Conservation (phyloP, 2,797 vertebrate species). For the Clangula hyemalis region DNA sequence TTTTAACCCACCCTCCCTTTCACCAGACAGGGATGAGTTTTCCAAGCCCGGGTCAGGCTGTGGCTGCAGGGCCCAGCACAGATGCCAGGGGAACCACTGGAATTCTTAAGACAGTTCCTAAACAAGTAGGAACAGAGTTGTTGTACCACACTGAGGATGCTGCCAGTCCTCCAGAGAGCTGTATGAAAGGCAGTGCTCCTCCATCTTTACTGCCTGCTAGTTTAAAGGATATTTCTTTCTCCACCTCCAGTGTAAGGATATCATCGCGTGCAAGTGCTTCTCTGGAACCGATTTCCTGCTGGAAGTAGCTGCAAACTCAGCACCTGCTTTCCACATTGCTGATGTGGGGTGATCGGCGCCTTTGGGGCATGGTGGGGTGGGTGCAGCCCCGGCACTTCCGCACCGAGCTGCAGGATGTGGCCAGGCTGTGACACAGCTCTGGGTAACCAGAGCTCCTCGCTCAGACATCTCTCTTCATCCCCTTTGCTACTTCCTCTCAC, state of each 20-base stretch:
- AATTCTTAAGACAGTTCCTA: not conserved
- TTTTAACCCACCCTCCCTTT: not conserved
- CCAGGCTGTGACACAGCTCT: constrained; percentile 34
- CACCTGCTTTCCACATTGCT: not conserved
- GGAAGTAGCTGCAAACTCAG: not conserved
- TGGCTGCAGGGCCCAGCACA: not conserved
- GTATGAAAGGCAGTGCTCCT: rapidly evolving
- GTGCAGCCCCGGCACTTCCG: not conserved
- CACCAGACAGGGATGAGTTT: too few relatives aligned
- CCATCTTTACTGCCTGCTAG: not conserved
- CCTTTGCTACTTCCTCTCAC: not conserved
- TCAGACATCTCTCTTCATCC: not conserved
- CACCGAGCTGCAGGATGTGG: constrained; percentile 52
- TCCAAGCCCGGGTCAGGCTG: too few relatives aligned
- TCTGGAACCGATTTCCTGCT: not conserved
- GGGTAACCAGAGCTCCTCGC: not conserved
- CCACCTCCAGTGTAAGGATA: not conserved
- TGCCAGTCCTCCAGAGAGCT: rapidly evolving
- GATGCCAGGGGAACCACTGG: rapidly evolving
- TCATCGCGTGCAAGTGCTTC: not conserved
- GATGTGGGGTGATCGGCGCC: too few relatives aligned
- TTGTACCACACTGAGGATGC: rapidly evolving
- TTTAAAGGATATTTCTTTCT: not conserved
- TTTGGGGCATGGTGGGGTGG: not conserved
- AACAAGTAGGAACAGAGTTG: not conserved